Conservation (phyloP, 1,140 invertebrate genomes). For the Pissodes strobi region DNA sequence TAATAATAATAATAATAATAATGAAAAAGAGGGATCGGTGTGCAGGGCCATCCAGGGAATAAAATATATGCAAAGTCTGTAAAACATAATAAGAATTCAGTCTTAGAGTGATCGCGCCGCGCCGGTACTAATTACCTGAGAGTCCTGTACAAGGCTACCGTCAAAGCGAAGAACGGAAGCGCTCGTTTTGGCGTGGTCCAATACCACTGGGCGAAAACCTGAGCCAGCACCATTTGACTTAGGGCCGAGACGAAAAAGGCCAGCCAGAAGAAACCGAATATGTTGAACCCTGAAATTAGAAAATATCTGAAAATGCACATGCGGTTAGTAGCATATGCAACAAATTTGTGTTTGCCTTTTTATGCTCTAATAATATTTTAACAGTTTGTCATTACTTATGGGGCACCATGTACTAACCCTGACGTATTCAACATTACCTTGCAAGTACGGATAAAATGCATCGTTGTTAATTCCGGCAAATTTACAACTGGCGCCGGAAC, state of each 20-base stretch:
- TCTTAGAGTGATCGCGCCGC: too few species aligned
- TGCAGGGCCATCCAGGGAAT: too few species aligned
- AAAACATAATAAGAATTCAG: too few species aligned
- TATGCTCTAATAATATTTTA: too few species aligned
- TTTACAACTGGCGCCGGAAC: slow-evolving; percentile 56
- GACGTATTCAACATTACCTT: slow-evolving; percentile 54
- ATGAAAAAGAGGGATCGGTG: too few species aligned
- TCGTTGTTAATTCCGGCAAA: slow-evolving; percentile 62
- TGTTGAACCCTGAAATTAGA: slow-evolving; percentile 68
- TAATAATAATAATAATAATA: too few species aligned
- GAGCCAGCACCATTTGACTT: slow-evolving; percentile 87
- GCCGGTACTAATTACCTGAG: slow-evolving; percentile 61
- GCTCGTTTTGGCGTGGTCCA: slow-evolving; percentile 86
- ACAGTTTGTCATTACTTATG: too few species aligned
- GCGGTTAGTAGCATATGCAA: too few species aligned
- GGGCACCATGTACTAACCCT: too few species aligned
- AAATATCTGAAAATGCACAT: too few species aligned
- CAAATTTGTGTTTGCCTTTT: too few species aligned
- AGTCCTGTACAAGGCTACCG: slow-evolving; percentile 70
- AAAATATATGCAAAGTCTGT: too few species aligned
- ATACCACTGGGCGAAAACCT: slow-evolving; percentile 88
- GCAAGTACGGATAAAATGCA: slow-evolving; percentile 60
- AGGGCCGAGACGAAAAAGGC: slow-evolving; percentile 90
- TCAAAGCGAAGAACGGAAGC: slow-evolving; percentile 81
- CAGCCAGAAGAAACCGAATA: slow-evolving; percentile 89